Base-by-base conservation (phyloP, 2,797 vertebrate species). In the Bufotes viridis region DNA sequence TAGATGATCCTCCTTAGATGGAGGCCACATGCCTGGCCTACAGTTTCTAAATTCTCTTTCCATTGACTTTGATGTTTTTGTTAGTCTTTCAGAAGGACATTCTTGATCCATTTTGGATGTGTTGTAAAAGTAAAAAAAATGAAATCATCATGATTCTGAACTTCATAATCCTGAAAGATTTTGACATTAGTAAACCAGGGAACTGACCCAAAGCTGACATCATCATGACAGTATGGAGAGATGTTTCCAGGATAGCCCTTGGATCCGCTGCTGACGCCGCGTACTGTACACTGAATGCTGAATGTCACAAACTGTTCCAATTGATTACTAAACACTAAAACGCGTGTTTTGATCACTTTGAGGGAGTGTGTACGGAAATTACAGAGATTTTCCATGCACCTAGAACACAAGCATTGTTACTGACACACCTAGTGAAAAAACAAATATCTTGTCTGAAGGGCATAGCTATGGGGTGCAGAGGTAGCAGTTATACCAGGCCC, bases 271-370 rank as follows among this genome's bases (percentile, higher is more conserved):
- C 24, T 79, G 24, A 79, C 78, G 24, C 55, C 57, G 1, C 22
- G 26, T 29, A 60, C 78, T 6, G 78, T 26, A 57, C 78, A 60
- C 55, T 57, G 8, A 79, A 29, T 60, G 24, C 78, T 29, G 76
- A 53, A 53, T 82, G 49, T 82, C 49, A 82, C n/a, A 82, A 70
- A 70, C 63, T 51, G 14, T 69, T 82, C 51, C 51, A 26, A 69
- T 67, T 53, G 81, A 82, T 70, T 51, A 70, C 22, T 51, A 70
- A 82, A 29, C 49, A 55, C 22, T 79, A 57, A 58, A 34, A 57
- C 9, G 7, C 1, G 13, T 18, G 20, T 22, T 51, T 42, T 53
- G 1, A 75, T 75, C 18, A 12, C 20, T 51, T 78, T 22, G 15
- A 49, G 22, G 51, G n/a, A 78, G 74, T n/a, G 11, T 22, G 10